A percentile compares a stretch with the other conserved stretches of the same genome.
These are phyloP conservation scores for Gambusia yucatana DNA, from an alignment of 2,797 vertebrate genomes.

Conservation along the genomic window DNA sequence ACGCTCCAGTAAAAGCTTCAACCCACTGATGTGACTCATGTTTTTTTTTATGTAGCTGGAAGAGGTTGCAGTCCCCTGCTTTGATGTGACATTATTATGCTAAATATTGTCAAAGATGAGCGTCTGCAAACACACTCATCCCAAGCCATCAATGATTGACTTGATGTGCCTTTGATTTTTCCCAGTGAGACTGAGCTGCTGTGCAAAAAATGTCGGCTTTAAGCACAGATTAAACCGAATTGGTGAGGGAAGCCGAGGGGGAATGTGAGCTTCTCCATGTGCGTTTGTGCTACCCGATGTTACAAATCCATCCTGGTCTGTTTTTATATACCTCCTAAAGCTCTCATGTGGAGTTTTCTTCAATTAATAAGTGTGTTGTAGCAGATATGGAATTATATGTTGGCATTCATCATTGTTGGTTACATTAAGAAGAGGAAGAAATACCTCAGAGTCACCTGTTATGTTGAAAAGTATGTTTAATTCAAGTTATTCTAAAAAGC, in stretches of 20 bases:
- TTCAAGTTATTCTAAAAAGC: background rate
- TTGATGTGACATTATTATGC: constrained; percentile 20
- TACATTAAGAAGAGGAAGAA: background rate
- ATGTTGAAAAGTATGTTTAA: background rate
- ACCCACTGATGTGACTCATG: constrained; percentile 11
- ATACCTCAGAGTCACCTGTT: background rate
- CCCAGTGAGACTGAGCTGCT: constrained; percentile 53
- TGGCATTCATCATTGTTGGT: background rate
- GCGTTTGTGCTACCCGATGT: constrained; percentile 26
- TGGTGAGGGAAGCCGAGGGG: constrained; percentile 39
- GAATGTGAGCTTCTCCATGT: constrained; percentile 18
- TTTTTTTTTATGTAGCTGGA: constrained; percentile 28
- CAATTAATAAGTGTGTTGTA: background rate
- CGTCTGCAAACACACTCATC: background rate
- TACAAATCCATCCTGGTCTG: constrained; percentile 36
- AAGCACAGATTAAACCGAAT: constrained; percentile 73
- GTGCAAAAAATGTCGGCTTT: constrained; percentile 70
- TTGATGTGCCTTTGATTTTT: constrained; percentile 64
- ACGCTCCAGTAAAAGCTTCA: constrained; percentile 7
- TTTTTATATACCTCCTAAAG: constrained; percentile 13
- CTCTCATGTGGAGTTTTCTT: constrained; percentile 8
- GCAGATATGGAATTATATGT: background rate
- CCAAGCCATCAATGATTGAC: constrained; percentile 61
- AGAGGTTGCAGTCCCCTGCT: constrained; percentile 16
- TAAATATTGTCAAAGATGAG: constrained; percentile 33